phyloP scores from a whole-genome alignment of 1,140 invertebrate species.

The Coptotermes formosanus region DNA sequence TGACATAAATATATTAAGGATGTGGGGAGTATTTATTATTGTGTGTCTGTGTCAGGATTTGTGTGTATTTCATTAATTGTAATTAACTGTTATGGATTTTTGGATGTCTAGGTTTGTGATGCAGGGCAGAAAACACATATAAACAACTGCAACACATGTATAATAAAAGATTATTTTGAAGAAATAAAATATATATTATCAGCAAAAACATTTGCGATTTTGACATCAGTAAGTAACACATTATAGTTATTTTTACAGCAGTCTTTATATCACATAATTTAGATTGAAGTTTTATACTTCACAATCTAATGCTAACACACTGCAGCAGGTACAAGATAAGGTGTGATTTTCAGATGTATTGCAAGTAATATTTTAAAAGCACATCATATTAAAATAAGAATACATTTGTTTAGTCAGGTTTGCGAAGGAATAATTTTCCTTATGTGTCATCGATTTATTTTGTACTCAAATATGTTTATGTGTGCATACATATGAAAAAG shows the following conservation, averaged over 20 bases:
- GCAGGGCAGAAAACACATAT: background rate
- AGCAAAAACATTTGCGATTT: background rate
- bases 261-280: constrained; percentile 11
- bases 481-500: background rate
- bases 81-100: background rate
- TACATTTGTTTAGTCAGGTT: background rate
- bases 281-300: background rate
- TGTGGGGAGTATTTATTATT: background rate
- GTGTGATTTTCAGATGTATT: constrained; percentile 17
- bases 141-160: background rate
- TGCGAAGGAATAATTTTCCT: background rate
- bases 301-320: background rate
- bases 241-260: background rate
- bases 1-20: background rate
- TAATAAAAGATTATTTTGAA: background rate
- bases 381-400: background rate
- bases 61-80: background rate
- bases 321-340: background rate
- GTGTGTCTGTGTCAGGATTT: background rate
- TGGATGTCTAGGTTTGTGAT: background rate
- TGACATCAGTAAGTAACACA: background rate
- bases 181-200: constrained; percentile 16
- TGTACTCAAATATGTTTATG: background rate
- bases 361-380: background rate
- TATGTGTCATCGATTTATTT: background rate